Percentiles rank a stretch among this genome's conserved stretches.
phyloP scores from a whole-genome alignment of 2,797 vertebrate genomes.

The Pseudocheirus occidentalis region DNA sequence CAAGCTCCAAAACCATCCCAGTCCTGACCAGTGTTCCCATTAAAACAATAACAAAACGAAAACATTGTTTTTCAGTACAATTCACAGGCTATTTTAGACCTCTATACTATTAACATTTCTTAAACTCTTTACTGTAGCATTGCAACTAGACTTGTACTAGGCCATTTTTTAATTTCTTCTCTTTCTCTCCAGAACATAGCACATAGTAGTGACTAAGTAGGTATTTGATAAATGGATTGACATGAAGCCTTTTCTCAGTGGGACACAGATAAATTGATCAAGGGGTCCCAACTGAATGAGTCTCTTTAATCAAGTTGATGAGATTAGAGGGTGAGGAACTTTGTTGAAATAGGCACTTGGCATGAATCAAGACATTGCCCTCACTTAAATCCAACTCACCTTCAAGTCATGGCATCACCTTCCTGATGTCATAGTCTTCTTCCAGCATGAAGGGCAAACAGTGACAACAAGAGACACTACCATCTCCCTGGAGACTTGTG shows the following conservation, averaged over 20 bases:
- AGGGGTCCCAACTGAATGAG: neutral
- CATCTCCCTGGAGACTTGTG: neutral
- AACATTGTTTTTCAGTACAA: neutral
- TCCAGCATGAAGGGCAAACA: no score
- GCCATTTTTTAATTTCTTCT: neutral
- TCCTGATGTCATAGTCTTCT: no score
- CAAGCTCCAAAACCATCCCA: neutral
- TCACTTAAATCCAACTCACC: no score
- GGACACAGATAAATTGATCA: neutral
- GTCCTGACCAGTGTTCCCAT: neutral
- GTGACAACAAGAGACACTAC: neutral
- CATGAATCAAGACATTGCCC: neutral
- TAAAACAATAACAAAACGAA: neutral
- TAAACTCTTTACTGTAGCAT: neutral
- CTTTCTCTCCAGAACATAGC: no score
- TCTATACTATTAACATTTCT: neutral
- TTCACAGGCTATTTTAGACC: neutral
- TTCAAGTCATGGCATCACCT: no score
- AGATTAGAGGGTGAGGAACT: neutral
- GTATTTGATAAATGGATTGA: neutral
- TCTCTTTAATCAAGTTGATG: neutral
- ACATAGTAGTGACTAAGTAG: neutral
- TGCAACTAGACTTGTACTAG: neutral
- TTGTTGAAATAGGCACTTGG: neutral
- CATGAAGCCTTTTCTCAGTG: neutral